phyloP scores from a whole-genome alignment of 92 coral and sea anemone genomes.

The Porites lobata region DNA sequence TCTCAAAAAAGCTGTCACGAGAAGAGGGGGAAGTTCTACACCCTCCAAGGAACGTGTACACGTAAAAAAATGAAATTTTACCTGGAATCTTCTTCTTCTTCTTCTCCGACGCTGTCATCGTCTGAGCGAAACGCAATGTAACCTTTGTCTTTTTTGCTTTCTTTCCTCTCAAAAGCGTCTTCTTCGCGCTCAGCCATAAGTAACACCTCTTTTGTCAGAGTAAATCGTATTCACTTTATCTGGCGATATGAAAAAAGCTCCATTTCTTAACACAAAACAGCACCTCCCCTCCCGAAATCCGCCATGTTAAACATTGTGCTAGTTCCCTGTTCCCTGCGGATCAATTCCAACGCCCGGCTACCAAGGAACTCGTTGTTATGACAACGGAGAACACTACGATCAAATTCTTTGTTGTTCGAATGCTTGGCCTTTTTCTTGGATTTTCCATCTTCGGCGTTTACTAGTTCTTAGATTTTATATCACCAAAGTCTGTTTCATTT shows the following conservation, averaged over 20 bases:
- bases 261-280: neutral
- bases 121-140: conserved; percentile 95
- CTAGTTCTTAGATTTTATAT: neutral
- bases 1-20: too few relatives aligned
- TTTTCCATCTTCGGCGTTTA: neutral
- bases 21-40: too few relatives aligned
- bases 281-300: conserved; percentile 21
- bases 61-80: neutral
- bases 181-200: conserved; percentile 92
- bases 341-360: conserved; percentile 9
- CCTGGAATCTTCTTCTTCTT: conserved; percentile 81
- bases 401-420: neutral
- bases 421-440: neutral
- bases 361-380: conserved; percentile 51
- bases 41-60: too few relatives aligned
- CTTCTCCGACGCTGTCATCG: conserved; percentile 85
- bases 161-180: conserved; percentile 81
- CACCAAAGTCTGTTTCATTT: neutral
- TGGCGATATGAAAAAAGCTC: conserved; percentile 8
- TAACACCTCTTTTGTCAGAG: conserved; percentile 32
- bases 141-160: conserved; percentile 93
- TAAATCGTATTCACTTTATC: neutral
- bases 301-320: conserved; percentile 72
- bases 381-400: conserved; percentile 6
- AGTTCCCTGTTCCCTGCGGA: conserved; percentile 36